Percentiles rank a stretch among this genome's conserved stretches.
Conservation (phyloP, 2,888 invertebrate species). For the Andrena camellia region DNA sequence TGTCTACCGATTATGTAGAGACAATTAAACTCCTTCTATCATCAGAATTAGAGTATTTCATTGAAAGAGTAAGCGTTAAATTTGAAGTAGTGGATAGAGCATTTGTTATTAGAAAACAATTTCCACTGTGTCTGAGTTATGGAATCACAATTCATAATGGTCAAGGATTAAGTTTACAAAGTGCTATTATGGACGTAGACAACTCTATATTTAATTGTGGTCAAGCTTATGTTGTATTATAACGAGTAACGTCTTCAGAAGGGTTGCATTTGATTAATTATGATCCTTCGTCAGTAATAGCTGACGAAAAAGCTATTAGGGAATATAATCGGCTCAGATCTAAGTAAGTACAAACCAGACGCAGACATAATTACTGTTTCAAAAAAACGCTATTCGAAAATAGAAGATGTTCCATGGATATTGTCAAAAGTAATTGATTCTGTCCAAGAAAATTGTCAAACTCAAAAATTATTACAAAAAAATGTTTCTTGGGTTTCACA, state of each 20-base stretch:
- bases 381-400: neutral
- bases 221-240: conserved; percentile 67
- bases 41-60: neutral
- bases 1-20: neutral
- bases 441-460: neutral
- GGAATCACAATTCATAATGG: too few relatives aligned
- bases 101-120: neutral
- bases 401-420: neutral
- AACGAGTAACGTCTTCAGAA: conserved; percentile 60
- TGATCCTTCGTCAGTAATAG: conserved; percentile 44
- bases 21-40: neutral
- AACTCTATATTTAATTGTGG: neutral
- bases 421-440: neutral
- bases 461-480: neutral
- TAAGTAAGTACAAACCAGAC: neutral
- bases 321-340: neutral
- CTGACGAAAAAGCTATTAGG: neutral
- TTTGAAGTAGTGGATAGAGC: conserved; percentile 1
- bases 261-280: conserved; percentile 69
- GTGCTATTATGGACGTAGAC: neutral
- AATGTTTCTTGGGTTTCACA: neutral
- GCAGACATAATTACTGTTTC: neutral
- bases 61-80: conserved; percentile 1
- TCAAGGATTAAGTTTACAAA: neutral
- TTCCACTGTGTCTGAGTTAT: neutral